phyloP scores from a whole-genome alignment of 1,140 invertebrate species.

The Plutomurus gul region DNA sequence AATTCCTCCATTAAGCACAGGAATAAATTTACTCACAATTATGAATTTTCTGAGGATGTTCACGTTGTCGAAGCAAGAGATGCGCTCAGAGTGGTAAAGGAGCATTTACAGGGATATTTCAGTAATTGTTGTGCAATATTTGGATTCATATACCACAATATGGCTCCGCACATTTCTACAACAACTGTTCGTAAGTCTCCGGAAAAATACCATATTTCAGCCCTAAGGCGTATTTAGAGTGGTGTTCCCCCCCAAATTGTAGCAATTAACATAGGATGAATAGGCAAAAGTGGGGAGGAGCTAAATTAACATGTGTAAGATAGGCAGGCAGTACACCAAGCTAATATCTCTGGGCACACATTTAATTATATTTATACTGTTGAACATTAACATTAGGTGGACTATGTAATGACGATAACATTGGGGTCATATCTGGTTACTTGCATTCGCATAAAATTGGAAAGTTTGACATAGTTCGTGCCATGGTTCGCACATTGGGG shows the following conservation, averaged over 20 bases:
- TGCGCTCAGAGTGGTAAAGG: neutral
- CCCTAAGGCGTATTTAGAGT: neutral
- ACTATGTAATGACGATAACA: neutral
- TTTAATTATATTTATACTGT: neutral
- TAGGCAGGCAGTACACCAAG: too few relatives aligned
- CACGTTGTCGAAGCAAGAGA: neutral
- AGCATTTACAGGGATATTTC: neutral
- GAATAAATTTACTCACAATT: neutral
- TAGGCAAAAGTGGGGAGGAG: too few relatives aligned
- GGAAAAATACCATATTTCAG: neutral
- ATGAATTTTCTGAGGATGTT: neutral
- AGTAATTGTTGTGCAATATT: constrained; percentile 15
- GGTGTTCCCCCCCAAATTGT: neutral
- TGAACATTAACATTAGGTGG: constrained; percentile 15
- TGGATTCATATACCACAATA: constrained; percentile 28
- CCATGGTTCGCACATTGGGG: constrained; percentile 19
- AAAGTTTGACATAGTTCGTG: constrained; percentile 21
- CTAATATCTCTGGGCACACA: neutral
- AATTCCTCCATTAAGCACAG: neutral
- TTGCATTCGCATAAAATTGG: neutral
- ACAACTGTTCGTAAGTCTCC: constrained; percentile 1
- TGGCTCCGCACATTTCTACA: constrained; percentile 25
- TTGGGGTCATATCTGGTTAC: constrained; percentile 19
- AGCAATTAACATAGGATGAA: neutral
- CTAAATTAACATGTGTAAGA: too few relatives aligned